Base-by-base conservation (phyloP, 2,888 invertebrate species). In the Dexiosoma caninum region DNA sequence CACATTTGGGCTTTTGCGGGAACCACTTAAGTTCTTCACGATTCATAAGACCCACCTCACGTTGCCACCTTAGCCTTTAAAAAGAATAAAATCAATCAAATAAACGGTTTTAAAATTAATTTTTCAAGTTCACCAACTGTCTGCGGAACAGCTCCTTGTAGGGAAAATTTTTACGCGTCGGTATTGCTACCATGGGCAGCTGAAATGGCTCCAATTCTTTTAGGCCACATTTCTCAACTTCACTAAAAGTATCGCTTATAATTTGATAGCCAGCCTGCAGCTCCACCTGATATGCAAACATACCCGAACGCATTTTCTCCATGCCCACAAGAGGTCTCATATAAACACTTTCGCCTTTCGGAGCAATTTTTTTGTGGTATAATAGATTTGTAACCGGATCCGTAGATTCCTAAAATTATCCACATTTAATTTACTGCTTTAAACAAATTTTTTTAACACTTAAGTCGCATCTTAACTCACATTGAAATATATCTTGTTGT, bases 271-370 rank as follows among this genome's bases (percentile, higher is more conserved):
- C 93, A 0, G 93, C 90, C 55, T 91, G 91, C 23, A 91, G 88
- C 83, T 93, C 93, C 72, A 93, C 92, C 89, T 93, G 92, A 84
- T 92, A 93, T 1, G 93, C 93, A 85, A 92, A 93, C 27, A 92
- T 88, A 0, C 91, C 92, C 0, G 90, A 90, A 51, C 92, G 91
- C 85, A 93, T 90, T 71, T 90, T 91, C 62, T 90, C 90, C 83
- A 93, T 91, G 12, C 93, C 93, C n/a, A 91, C 89, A 12, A 88
- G 84, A 1, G 92, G 92, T 67, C 90, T 90, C 84, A 91, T 88
- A 87, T 92, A 93, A 27, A 92, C 92, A 66, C 89, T 87, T 0
- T 92, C 92, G 5, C 92, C 92, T 71, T 91, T 91, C 9, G 92
- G 92, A 81, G 90, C 88, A 78, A 93, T 91, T 90, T 93, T 93